Evolutionary conservation across 2,797 vertebrate species (phyloP).

Genomic region (Ispidina picta): DNA sequence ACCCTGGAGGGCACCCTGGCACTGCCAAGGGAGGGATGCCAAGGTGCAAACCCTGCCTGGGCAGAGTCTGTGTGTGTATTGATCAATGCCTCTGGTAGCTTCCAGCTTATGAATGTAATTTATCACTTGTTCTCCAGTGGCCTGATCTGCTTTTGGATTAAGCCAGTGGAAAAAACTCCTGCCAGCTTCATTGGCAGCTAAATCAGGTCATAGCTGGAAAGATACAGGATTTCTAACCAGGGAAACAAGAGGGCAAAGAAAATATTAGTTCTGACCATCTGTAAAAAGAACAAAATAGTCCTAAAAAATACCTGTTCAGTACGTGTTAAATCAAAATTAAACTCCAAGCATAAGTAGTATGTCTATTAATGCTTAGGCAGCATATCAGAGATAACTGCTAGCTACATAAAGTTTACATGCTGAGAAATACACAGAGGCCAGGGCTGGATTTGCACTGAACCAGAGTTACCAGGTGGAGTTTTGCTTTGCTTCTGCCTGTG

Average conservation of each 20-base stretch:
- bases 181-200: not conserved
- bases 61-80: not conserved
- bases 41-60: not conserved
- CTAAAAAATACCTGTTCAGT: not conserved
- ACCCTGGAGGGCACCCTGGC: not conserved
- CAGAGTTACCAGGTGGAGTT: not conserved
- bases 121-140: not conserved
- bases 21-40: not conserved
- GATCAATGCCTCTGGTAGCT: not conserved
- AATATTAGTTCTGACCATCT: not conserved
- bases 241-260: not conserved
- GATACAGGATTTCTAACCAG: not conserved
- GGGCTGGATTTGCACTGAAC: not conserved
- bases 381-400: not conserved
- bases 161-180: constrained; percentile 9
- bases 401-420: not conserved
- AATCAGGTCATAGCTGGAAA: constrained; percentile 18
- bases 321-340: not conserved
- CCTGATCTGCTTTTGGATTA: constrained; percentile 20
- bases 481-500: not conserved
- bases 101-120: not conserved
- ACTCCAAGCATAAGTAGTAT: not conserved
- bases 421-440: not conserved
- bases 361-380: not conserved
- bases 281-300: not conserved